These are phyloP conservation scores for Pentamera pediparva DNA, from an alignment of 53 echinoderm and acorn worm genomes.

Conservation along the genomic window DNA sequence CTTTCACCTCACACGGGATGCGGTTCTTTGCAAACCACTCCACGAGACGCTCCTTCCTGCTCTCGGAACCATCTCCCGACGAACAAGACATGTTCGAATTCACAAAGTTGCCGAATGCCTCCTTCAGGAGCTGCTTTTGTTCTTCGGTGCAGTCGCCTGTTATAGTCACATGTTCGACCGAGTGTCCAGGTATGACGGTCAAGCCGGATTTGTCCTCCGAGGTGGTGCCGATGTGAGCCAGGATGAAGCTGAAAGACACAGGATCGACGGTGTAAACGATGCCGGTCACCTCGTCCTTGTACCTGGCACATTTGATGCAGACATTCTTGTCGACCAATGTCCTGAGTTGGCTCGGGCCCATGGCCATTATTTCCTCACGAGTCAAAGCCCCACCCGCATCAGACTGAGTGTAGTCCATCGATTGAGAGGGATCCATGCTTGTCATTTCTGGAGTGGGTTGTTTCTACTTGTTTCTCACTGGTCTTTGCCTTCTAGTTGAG, in stretches of 20 bases:
- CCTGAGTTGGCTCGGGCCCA: slow-evolving; percentile 39
- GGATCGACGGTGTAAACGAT: slow-evolving; percentile 72
- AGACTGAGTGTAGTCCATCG: too few relatives aligned
- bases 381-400: not conserved
- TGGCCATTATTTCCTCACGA: slow-evolving; percentile 16
- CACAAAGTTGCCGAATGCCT: slow-evolving; percentile 33
- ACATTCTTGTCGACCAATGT: slow-evolving; percentile 54
- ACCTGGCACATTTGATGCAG: slow-evolving; percentile 35
- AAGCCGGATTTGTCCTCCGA: not conserved
- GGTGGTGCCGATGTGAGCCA: not conserved
- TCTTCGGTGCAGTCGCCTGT: slow-evolving; percentile 14
- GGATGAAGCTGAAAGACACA: slow-evolving; percentile 58
- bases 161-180: slow-evolving; percentile 40
- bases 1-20: slow-evolving; percentile 60
- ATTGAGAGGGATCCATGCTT: too few relatives aligned
- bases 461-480: too few relatives aligned
- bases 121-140: slow-evolving; percentile 8
- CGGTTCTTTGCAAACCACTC: slow-evolving; percentile 78
- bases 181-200: slow-evolving; percentile 61
- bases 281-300: slow-evolving; percentile 37
- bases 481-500: too few relatives aligned
- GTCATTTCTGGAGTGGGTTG: too few relatives aligned
- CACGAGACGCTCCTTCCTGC: slow-evolving; percentile 53
- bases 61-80: slow-evolving; percentile 20
- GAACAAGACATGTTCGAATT: slow-evolving; percentile 1